Conservation (phyloP, 2,888 invertebrate genomes). For the Nomada fabriciana region DNA sequence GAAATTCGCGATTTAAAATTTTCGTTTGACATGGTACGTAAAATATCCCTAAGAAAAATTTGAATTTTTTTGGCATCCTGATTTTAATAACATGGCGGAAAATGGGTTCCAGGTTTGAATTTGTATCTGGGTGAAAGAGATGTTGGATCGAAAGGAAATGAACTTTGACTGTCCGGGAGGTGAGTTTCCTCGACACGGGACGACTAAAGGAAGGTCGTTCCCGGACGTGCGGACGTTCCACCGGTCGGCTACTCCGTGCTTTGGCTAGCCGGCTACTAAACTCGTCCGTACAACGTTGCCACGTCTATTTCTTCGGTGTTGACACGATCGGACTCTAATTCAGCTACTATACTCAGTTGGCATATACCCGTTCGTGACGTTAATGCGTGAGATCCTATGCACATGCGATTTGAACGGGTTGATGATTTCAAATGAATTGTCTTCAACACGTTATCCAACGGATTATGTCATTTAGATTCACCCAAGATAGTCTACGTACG, state of each 20-base stretch:
- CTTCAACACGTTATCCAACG: slow-evolving; percentile 17
- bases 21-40: neutral
- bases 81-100: neutral
- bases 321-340: slow-evolving; percentile 69
- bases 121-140: neutral
- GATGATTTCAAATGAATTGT: slow-evolving; percentile 20
- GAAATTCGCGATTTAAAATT: neutral
- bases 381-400: slow-evolving; percentile 44
- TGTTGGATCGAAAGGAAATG: slow-evolving; percentile 31
- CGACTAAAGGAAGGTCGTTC: slow-evolving; percentile 70
- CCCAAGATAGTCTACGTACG: neutral
- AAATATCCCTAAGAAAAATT: neutral
- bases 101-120: neutral
- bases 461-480: slow-evolving; percentile 15
- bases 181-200: slow-evolving; percentile 59
- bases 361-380: slow-evolving; percentile 36
- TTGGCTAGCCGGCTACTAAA: slow-evolving; percentile 75
- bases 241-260: slow-evolving; percentile 63
- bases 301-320: slow-evolving; percentile 69
- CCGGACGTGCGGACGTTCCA: slow-evolving; percentile 73
- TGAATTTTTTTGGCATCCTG: neutral
- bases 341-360: slow-evolving; percentile 51
- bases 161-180: slow-evolving; percentile 39
- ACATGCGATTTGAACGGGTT: slow-evolving; percentile 20
- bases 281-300: slow-evolving; percentile 75